Base-by-base conservation (phyloP, 2,888 invertebrate species). In the Ectobius pallidus region DNA sequence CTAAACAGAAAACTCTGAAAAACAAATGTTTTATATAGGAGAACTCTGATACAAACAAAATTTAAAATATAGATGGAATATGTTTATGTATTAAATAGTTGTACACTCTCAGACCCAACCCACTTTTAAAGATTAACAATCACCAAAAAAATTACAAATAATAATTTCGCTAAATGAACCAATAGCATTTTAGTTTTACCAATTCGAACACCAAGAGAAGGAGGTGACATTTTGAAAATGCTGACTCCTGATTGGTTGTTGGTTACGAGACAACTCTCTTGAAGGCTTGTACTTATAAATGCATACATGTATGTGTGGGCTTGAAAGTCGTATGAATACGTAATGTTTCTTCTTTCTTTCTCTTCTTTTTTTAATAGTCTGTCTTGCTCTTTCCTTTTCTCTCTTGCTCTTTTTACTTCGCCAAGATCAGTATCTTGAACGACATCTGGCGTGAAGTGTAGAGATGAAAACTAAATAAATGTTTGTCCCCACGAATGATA, bases 221-320 rank as follows among this genome's bases (percentile, higher is more conserved):
- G 65, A 65, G 65, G 65, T 65, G 65, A 65, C 65, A 65, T 65
- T 30, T 65, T 18, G 46, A 7, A 25, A 27, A 27, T 16, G 9
- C 65, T 65, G 27, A 30, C n/a, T 25, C n/a, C 25, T 65, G 44
- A 65, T 65, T 65, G 65, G 65, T 30, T 65, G 27, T 65, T 27
- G 9, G 27, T 65, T 34, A n/a, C 44, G 65, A 65, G 65, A 65
- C 65, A 44, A 58, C 32, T 58, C 30, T 58, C 58, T 58, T 58
- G 58, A 25, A 58, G 58, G 65, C 65, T 44, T 65, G 65, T 65
- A 46, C 65, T 65, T 65, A 65, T 46, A 62, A 62, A 62, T 62
- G 62, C 62, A n/a, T n/a, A n/a, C n/a, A 62, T 62, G 46, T 27
- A 65, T 44, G 65, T 65, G 46, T 44, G 65, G 44, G 65, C 65